Evolutionary conservation across 2,888 invertebrate genomes (phyloP), one percentile per base, ranked within the genome.

Genomic region (Plemyria rubiginata): DNA sequence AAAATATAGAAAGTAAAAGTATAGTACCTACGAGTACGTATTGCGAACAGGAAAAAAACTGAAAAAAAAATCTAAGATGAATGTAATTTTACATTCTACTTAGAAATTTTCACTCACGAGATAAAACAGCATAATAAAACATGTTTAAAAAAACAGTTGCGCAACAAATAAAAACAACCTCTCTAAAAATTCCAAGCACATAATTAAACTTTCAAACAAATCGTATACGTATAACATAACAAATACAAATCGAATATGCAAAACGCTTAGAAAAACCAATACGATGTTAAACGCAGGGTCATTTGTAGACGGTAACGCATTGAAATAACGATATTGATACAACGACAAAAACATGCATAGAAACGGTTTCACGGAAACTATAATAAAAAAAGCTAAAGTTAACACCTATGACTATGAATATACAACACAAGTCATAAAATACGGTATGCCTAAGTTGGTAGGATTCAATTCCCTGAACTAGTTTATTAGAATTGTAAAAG

Each of bases 111-210:
- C n/a, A n/a, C n/a, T n/a, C n/a, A n/a, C n/a, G n/a, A 43, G 32
- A 16, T 54, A 43, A 43, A 32, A 32, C 29, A 46, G 15, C 6
- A 46, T 43, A 45, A n/a, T 15, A 6, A 52, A 59, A 55, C 63
- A 36, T 41, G 57, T 59, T 55, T 52, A 54, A 58, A 45, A 22
- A 12, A 29, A 22, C 15, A 11, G 11, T 62, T 58, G 49, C 54
- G 54, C 32, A 54, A 58, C 41, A 43, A 22, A 54, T 53, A 58
- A 58, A 32, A 38, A 54, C 50, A 32, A 22, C 50, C 36, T 62
- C 53, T 53, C 56, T 56, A 43, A 43, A 48, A 40, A 62, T 62
- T 62, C 48, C 45, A 45, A 54, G 53, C 38, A 45, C 36, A 60
- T 38, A 28, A 55, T 55, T 55, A 51, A 55, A 46, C 49, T 54